These are phyloP conservation scores for Excalfactoria chinensis DNA, from an alignment of 2,113 vertebrate species.

Conservation along the genomic window DNA sequence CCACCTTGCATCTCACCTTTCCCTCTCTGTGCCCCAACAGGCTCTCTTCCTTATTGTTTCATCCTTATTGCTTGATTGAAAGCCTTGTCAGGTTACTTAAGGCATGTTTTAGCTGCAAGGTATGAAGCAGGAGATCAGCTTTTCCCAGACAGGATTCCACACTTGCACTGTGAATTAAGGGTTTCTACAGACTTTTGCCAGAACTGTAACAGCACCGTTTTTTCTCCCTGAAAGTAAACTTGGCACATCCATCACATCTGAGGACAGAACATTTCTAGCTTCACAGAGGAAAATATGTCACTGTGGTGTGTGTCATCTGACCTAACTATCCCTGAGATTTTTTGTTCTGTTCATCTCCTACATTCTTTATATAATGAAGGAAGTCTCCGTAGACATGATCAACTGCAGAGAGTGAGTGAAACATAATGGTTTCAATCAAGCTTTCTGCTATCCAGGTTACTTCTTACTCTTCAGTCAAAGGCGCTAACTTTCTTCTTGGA, in stretches of 20 bases:
- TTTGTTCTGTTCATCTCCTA: constrained; percentile 68
- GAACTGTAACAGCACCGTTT: constrained; percentile 12
- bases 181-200: constrained; percentile 48
- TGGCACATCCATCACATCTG: constrained; percentile 41
- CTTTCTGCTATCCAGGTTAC: constrained; percentile 47
- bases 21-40: neutral
- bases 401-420: constrained; percentile 52
- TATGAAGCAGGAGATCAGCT: constrained; percentile 42
- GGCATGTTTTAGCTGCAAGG: constrained; percentile 45
- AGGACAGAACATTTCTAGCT: constrained; percentile 63
- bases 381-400: constrained; percentile 60
- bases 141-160: constrained; percentile 27
- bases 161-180: constrained; percentile 47
- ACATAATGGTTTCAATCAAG: constrained; percentile 62
- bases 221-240: constrained; percentile 52
- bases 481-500: constrained; percentile 28
- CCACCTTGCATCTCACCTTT: neutral
- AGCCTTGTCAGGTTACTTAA: constrained; percentile 63
- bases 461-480: constrained; percentile 48
- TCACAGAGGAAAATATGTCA: constrained; percentile 55
- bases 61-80: constrained; percentile 65
- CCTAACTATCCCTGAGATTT: constrained; percentile 65
- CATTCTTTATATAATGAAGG: constrained; percentile 58
- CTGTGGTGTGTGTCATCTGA: constrained; percentile 25
- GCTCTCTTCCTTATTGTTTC: constrained; percentile 16